phyloP scores from a whole-genome alignment of 2,888 invertebrate genomes.

The Agriopis marginaria region DNA sequence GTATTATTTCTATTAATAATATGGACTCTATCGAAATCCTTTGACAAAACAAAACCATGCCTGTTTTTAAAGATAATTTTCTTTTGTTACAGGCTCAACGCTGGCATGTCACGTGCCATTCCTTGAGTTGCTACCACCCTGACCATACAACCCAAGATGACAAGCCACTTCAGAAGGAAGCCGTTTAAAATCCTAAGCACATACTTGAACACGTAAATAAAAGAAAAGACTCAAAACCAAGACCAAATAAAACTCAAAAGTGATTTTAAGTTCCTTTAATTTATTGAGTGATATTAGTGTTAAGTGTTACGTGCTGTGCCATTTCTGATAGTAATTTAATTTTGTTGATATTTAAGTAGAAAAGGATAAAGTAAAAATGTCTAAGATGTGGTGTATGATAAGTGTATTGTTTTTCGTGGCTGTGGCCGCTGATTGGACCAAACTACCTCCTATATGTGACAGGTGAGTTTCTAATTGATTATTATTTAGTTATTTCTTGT shows the following conservation, averaged over 20 bases:
- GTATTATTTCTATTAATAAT: background rate
- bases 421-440: conserved; percentile 71
- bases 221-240: conserved; percentile 38
- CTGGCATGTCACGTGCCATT: conserved; percentile 59
- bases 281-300: conserved; percentile 78
- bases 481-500: background rate
- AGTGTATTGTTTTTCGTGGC: conserved; percentile 60
- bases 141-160: conserved; percentile 72
- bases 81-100: conserved; percentile 69
- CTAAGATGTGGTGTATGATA: conserved; percentile 65
- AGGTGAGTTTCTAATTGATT: conserved; percentile 72
- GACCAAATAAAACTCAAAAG: conserved; percentile 50
- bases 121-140: conserved; percentile 45
- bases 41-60: conserved; percentile 16
- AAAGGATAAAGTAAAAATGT: conserved; percentile 53
- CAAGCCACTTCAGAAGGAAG: conserved; percentile 68
- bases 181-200: conserved; percentile 72
- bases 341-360: conserved; percentile 42
- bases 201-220: conserved; percentile 76
- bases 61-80: conserved; percentile 38
- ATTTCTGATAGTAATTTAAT: conserved; percentile 51
- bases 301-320: conserved; percentile 67
- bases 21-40: conserved; percentile 19
- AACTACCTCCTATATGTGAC: conserved; percentile 83
- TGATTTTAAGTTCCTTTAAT: conserved; percentile 62